phyloP scores from a whole-genome alignment of 2,113 vertebrate genomes.

The Nothocercus nigrocapillus region DNA sequence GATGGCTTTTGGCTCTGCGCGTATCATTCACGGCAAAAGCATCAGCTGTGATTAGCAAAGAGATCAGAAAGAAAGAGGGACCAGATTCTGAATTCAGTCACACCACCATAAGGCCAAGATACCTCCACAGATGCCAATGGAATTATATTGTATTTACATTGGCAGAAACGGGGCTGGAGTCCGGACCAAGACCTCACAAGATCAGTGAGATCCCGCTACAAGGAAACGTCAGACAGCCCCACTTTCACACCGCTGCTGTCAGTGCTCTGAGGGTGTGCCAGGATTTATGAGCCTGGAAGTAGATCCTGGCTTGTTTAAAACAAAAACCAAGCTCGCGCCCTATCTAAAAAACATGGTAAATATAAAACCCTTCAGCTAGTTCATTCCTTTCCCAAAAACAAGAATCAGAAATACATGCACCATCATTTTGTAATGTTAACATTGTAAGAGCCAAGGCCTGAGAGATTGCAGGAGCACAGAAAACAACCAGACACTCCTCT shows the following conservation, averaged over 20 bases:
- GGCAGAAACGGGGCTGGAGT: not conserved
- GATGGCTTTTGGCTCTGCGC: constrained; percentile 40
- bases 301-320: not conserved
- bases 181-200: constrained; percentile 53
- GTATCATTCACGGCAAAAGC: not conserved
- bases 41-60: not conserved
- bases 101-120: constrained; percentile 35
- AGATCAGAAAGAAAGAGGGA: not conserved
- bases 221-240: constrained; percentile 5
- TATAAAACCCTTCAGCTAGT: not conserved
- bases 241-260: constrained; percentile 1
- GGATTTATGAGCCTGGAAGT: constrained; percentile 9
- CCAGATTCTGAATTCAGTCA: constrained; percentile 25
- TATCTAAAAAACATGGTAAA: not conserved
- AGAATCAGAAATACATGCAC: not conserved
- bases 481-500: not conserved
- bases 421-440: not conserved
- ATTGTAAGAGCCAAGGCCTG: not conserved
- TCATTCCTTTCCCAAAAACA: not conserved
- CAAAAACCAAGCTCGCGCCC: not conserved
- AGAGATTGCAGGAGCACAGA: not conserved
- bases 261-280: not conserved
- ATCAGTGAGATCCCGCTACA: constrained; percentile 17
- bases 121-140: not conserved
- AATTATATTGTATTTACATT: constrained; percentile 40